Conservation (phyloP, 2,888 invertebrate species). For the Steromphala cineraria region DNA sequence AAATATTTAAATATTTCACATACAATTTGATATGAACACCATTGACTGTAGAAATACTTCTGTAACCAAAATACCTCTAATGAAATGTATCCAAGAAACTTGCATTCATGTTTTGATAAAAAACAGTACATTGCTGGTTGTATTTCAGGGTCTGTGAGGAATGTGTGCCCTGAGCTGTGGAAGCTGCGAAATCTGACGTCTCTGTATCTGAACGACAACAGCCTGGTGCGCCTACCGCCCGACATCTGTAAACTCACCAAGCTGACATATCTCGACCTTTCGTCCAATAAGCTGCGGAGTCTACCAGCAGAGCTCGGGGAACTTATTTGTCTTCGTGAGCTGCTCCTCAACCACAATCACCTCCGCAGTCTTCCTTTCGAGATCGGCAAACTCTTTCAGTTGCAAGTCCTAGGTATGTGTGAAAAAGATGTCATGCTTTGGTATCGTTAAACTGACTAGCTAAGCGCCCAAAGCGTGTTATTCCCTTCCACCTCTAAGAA, state of each 20-base stretch:
- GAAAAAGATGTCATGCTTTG: no score
- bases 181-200: conserved; percentile 93
- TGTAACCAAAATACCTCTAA: neutral
- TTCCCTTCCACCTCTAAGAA: no score
- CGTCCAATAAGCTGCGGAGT: conserved; percentile 94
- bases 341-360: conserved; percentile 94
- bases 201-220: conserved; percentile 96
- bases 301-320: conserved; percentile 98
- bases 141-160: conserved; percentile 90
- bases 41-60: no score
- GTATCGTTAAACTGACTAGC: no score
- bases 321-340: conserved; percentile 94
- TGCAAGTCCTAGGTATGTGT: conserved; percentile 87
- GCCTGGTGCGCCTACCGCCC: conserved; percentile 90
- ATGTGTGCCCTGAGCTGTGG: conserved; percentile 93
- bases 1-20: no score
- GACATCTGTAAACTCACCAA: conserved; percentile 91
- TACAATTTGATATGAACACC: no score
- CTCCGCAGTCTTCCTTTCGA: conserved; percentile 96
- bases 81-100: neutral
- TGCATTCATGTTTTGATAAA: neutral
- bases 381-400: conserved; percentile 96
- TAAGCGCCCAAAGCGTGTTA: no score
- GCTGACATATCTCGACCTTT: conserved; percentile 92
- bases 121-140: neutral